Evolutionary conservation across 2,797 vertebrate genomes (phyloP).

Genomic region (Holocentrus rufus): DNA sequence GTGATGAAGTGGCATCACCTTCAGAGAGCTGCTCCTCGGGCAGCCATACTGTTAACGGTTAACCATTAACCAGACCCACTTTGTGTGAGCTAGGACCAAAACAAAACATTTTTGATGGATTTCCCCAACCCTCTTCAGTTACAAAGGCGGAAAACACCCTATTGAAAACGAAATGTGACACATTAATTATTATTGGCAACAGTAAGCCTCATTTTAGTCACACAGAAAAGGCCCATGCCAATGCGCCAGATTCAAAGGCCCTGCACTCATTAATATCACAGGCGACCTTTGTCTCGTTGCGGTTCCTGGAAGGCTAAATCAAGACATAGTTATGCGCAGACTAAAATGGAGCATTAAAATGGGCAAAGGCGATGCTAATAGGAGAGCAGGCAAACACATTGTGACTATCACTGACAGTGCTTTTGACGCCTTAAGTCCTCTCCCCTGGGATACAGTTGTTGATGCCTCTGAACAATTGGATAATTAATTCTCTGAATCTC

Average conservation of each 20-base stretch:
- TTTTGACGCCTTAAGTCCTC: constrained; percentile 55
- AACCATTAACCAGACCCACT: constrained; percentile 73
- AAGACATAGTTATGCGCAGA: constrained; percentile 40
- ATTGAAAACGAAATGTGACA: constrained; percentile 60
- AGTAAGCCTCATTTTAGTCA: constrained; percentile 49
- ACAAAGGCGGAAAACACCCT: constrained; percentile 50
- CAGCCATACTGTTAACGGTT: constrained; percentile 44
- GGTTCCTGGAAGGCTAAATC: constrained; percentile 54
- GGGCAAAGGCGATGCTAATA: constrained; percentile 39
- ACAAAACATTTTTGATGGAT: constrained; percentile 72
- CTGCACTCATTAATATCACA: constrained; percentile 62
- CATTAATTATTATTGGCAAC: constrained; percentile 66
- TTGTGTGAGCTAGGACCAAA: constrained; percentile 57
- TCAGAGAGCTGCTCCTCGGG: constrained; percentile 36
- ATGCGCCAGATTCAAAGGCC: constrained; percentile 64
- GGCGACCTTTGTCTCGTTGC: constrained; percentile 65
- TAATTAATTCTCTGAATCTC: constrained; percentile 65
- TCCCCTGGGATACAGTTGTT: constrained; percentile 31
- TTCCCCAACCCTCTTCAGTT: constrained; percentile 44
- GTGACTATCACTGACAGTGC: constrained; percentile 56
- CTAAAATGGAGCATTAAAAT: constrained; percentile 29
- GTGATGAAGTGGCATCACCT: constrained; percentile 54
- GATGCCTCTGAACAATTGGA: constrained; percentile 55
- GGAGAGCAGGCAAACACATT: constrained; percentile 46
- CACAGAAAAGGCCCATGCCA: constrained; percentile 51